A percentile compares a stretch with the other conserved stretches of the same genome.
phyloP scores from a whole-genome alignment of 2,888 invertebrate species.

The Odontomyia ornata region DNA sequence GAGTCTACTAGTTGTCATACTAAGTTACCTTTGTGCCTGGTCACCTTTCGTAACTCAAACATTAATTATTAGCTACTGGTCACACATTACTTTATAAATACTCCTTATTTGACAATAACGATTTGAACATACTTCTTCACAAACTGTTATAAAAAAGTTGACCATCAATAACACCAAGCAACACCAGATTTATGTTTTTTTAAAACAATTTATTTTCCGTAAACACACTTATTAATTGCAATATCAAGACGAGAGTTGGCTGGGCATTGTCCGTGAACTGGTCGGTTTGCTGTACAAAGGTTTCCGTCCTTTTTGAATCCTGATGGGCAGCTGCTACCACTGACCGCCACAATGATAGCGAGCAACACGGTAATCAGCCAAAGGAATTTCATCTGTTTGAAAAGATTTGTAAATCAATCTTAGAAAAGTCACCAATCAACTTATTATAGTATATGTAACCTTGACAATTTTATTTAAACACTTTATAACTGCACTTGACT shows the following conservation, averaged over 20 bases:
- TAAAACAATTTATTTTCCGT: constrained; percentile 43
- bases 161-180: too few relatives aligned
- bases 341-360: constrained; percentile 55
- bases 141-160: too few relatives aligned
- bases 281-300: constrained; percentile 55
- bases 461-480: neutral
- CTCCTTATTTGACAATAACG: too few relatives aligned
- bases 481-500: neutral
- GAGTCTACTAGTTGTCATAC: too few relatives aligned
- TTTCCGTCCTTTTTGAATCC: constrained; percentile 52
- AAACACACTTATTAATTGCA: constrained; percentile 58
- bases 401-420: neutral
- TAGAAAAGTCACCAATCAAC: neutral
- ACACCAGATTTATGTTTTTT: too few relatives aligned
- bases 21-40: too few relatives aligned
- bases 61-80: too few relatives aligned
- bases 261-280: constrained; percentile 59
- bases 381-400: constrained; percentile 56
- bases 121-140: too few relatives aligned
- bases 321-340: constrained; percentile 54
- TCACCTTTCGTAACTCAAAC: too few relatives aligned
- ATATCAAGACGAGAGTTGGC: constrained; percentile 54
- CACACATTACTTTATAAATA: too few relatives aligned
- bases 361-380: constrained; percentile 56
- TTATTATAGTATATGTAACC: neutral